A percentile compares a stretch with the other conserved stretches of the same genome.
These are phyloP conservation scores for Phenganax stokvisi DNA, from an alignment of 92 coral and sea anemone genomes.

Conservation along the genomic window DNA sequence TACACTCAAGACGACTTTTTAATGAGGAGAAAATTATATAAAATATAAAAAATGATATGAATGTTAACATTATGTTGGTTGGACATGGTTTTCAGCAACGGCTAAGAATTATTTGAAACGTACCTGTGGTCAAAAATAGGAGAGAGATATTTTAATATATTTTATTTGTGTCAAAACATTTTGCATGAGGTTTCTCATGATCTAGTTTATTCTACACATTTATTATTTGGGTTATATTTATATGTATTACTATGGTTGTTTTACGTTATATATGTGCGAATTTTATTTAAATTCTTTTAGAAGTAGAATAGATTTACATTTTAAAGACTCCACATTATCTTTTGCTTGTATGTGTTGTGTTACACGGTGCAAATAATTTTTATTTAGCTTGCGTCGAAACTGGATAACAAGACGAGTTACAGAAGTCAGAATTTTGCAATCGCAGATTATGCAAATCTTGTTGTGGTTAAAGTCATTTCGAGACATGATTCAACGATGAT, in stretches of 20 bases:
- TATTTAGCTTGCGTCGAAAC: too few species aligned
- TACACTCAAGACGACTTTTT: too few species aligned
- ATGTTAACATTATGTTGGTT: neutral
- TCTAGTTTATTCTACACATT: conserved; percentile 17
- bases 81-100: neutral
- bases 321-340: neutral
- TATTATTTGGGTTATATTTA: conserved; percentile 5
- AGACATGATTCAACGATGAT: too few species aligned
- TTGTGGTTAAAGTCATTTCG: too few species aligned
- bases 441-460: too few species aligned
- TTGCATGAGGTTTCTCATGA: neutral
- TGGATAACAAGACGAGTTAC: too few species aligned
- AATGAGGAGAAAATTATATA: neutral
- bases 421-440: too few species aligned
- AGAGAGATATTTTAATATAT: conserved; percentile 5
- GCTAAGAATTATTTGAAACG: neutral
- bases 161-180: conserved; percentile 14
- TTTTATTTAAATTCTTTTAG: conserved; percentile 21
- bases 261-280: conserved; percentile 3
- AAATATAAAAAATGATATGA: neutral
- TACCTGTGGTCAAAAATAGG: neutral
- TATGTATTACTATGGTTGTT: neutral
- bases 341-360: too few species aligned
- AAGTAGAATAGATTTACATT: neutral
- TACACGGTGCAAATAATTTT: too few species aligned